These are phyloP conservation scores for Patella depressa DNA, from an alignment of 2,888 invertebrate species.

Conservation along the genomic window DNA sequence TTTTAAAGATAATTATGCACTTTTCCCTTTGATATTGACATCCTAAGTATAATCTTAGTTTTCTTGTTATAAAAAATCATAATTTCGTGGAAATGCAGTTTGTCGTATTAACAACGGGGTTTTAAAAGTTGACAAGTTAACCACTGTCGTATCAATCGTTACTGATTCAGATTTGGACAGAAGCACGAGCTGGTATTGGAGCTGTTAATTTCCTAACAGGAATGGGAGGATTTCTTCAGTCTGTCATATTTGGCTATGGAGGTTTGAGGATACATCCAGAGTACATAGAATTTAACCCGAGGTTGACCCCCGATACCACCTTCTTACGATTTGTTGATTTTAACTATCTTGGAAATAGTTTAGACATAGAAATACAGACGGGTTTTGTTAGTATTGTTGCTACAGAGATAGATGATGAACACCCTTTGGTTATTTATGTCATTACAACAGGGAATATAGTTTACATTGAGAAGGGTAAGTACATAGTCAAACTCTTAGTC, in stretches of 20 bases:
- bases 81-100: too few species aligned
- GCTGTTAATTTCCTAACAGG: slow-evolving; percentile 70
- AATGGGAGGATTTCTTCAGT: slow-evolving; percentile 70
- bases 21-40: too few species aligned
- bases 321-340: slow-evolving; percentile 19
- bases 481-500: neutral
- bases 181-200: slow-evolving; percentile 53
- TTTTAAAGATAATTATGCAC: too few species aligned
- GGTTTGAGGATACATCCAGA: slow-evolving; percentile 56
- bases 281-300: slow-evolving; percentile 39
- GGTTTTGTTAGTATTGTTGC: slow-evolving; percentile 5
- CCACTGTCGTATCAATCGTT: too few species aligned
- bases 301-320: slow-evolving; percentile 50
- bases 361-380: slow-evolving; percentile 17
- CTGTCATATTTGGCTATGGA: slow-evolving; percentile 66
- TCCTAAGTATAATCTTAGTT: too few species aligned
- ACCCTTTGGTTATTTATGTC: neutral
- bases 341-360: slow-evolving; percentile 26
- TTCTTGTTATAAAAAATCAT: too few species aligned
- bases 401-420: neutral
- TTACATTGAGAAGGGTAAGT: neutral
- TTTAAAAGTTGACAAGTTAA: too few species aligned
- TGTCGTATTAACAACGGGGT: too few species aligned
- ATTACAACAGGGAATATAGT: neutral
- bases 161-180: slow-evolving; percentile 67